Percentiles rank a stretch among this genome's conserved stretches.
phyloP scores from a whole-genome alignment of 2,113 vertebrate species.

The Actenoides lindsayi region DNA sequence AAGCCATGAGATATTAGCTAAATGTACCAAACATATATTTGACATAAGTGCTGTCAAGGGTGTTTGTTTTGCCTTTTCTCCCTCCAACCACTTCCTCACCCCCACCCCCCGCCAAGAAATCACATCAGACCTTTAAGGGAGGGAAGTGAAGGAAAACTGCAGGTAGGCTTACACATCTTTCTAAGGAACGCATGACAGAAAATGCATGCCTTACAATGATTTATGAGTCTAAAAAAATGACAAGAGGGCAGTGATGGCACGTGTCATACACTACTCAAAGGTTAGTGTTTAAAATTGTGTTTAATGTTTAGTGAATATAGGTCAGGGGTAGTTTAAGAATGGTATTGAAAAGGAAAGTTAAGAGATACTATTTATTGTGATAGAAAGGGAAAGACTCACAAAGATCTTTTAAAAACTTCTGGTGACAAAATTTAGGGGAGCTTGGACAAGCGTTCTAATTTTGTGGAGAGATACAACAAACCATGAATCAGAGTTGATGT shows the following conservation, averaged over 20 bases:
- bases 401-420: not conserved
- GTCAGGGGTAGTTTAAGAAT: not conserved
- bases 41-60: not conserved
- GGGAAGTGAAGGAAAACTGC: not conserved
- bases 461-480: not conserved
- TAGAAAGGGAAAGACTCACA: not conserved
- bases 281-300: not conserved
- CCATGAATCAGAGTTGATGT: not conserved
- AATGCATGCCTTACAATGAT: not conserved
- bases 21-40: not conserved
- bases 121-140: not conserved
- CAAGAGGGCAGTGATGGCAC: not conserved
- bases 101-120: not conserved
- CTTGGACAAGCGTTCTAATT: not conserved
- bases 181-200: not conserved
- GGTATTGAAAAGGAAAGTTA: not conserved
- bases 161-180: not conserved
- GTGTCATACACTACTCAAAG: not conserved
- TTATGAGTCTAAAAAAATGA: not conserved
- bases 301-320: constrained; percentile 8
- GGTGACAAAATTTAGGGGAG: not conserved
- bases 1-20: not conserved
- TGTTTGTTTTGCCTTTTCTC: not conserved
- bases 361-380: not conserved
- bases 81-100: too few species aligned